Evolutionary conservation across 2,888 invertebrate species (phyloP).

Genomic region (Vanessa cardui): DNA sequence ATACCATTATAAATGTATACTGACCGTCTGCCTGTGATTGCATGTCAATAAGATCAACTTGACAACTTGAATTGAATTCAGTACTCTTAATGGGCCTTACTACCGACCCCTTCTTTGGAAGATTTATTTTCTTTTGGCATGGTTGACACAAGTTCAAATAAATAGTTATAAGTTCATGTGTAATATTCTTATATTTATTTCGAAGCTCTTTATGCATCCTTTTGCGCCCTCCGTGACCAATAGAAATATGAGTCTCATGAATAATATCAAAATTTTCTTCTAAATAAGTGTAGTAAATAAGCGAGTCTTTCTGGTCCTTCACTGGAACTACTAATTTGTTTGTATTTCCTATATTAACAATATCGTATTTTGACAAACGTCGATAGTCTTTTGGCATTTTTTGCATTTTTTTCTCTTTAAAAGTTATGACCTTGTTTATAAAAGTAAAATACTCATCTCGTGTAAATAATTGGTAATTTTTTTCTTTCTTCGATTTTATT

Average conservation of each 20-base stretch:
- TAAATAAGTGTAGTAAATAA: conserved; percentile 31
- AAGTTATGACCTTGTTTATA: too few species aligned
- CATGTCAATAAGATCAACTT: conserved; percentile 33
- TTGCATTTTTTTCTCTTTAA: too few species aligned
- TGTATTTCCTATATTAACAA: conserved; percentile 33
- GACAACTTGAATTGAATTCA: conserved; percentile 35
- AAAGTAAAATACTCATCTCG: too few species aligned
- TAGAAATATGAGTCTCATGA: conserved; percentile 43
- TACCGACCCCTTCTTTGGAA: conserved; percentile 25
- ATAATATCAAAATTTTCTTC: conserved; percentile 46
- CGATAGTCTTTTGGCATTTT: conserved; percentile 40
- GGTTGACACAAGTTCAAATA: conserved; percentile 38
- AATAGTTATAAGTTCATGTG: conserved; percentile 36
- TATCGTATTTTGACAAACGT: conserved; percentile 38
- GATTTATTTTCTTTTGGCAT: conserved; percentile 33
- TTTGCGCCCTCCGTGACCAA: conserved; percentile 37
- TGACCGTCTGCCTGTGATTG: conserved; percentile 19
- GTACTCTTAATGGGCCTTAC: conserved; percentile 47
- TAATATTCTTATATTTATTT: conserved; percentile 40
- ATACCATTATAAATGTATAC: conserved; percentile 26
- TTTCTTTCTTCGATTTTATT: too few species aligned
- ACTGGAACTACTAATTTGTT: conserved; percentile 41
- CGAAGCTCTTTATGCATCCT: conserved; percentile 37
- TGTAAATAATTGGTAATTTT: too few species aligned
- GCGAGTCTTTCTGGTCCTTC: conserved; percentile 14